Base-by-base conservation (phyloP, 2,113 vertebrate genomes). In the Regulus satrapa region DNA sequence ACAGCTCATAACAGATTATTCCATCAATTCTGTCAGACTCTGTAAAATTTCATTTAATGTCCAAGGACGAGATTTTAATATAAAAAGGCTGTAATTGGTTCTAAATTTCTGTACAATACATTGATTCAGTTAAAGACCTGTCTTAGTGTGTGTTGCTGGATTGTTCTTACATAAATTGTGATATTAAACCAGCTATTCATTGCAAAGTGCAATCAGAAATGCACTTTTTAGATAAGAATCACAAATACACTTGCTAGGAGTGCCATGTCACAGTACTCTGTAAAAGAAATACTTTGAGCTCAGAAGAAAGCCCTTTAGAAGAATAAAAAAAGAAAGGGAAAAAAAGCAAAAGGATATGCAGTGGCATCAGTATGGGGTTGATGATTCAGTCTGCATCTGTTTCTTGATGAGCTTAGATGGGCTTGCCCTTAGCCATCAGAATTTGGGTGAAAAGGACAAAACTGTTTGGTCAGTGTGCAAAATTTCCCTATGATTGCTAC, bases 1-100 rank as follows among this genome's bases (percentile, higher is more conserved):
- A 93, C 63, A 96, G 48, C 49, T 72, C 41, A 52, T 55, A 96
- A 93, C 49, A 89, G 89, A 93, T 97, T 93, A 72, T 85, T 92
- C 43, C 48, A 85, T 78, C 61, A 75, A 59, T 95, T 94, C 77
- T 75, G 52, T 89, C 91, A 96, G n/a, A 43, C 25, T 43, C 62
- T 66, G 56, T 43, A 94, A 95, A 96, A 94, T 68, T 80, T 38
- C 59, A 76, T 92, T 96, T 90, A 69, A n/a, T 76, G 56, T 85
- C 20, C 18, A n/a, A 81, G 55, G 51, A 94, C 43, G 23, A 79
- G 67, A 88, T 59, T 77, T 92, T 58, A 71, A 62, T 67, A 64
- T 3, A 34, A 25, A 66, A 19, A 73, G 28, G 24, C 20, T 64
- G 45, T 73, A 95, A 95, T 10, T 71, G 28, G 13, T 80, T 95